Conservation (phyloP, 64 coral and sea anemone species). For the Porites australiensis region DNA sequence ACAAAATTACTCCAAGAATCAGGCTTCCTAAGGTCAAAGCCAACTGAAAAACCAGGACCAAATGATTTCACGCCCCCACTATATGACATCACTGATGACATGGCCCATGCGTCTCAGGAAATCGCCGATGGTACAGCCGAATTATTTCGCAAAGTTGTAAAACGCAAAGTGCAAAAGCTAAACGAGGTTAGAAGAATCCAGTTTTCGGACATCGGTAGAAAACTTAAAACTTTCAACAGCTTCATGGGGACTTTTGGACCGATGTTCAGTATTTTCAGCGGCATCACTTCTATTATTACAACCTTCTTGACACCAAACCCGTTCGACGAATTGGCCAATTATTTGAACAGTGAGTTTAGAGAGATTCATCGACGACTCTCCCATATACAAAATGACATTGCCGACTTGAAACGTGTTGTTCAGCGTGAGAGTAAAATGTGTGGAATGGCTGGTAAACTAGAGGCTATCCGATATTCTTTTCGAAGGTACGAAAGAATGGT, state of each 20-base stretch:
- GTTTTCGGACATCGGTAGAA: neutral
- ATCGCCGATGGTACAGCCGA: conserved; percentile 23
- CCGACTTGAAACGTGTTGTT: neutral
- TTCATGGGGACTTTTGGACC: conserved; percentile 14
- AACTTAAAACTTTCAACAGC: neutral
- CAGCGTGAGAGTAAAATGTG: neutral
- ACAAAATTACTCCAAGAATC: conserved; percentile 2
- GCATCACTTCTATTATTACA: conserved; percentile 27
- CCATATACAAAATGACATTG: neutral
- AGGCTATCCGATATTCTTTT: neutral
- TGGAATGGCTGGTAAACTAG: neutral
- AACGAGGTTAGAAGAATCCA: neutral
- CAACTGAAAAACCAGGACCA: neutral
- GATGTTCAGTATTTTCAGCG: conserved; percentile 26
- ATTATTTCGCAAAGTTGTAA: neutral
- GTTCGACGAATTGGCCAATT: conserved; percentile 13
- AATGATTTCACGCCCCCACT: neutral
- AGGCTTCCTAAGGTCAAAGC: neutral
- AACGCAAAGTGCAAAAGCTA: neutral
- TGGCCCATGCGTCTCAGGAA: neutral
- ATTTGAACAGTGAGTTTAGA: conserved; percentile 17
- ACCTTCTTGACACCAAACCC: conserved; percentile 51
- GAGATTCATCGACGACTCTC: conserved; percentile 1
- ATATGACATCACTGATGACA: conserved; percentile 31
- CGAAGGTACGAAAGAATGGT: conserved; percentile 14